These are phyloP conservation scores for Hucho hucho DNA, from an alignment of 2,113 vertebrate species.

Conservation along the genomic window DNA sequence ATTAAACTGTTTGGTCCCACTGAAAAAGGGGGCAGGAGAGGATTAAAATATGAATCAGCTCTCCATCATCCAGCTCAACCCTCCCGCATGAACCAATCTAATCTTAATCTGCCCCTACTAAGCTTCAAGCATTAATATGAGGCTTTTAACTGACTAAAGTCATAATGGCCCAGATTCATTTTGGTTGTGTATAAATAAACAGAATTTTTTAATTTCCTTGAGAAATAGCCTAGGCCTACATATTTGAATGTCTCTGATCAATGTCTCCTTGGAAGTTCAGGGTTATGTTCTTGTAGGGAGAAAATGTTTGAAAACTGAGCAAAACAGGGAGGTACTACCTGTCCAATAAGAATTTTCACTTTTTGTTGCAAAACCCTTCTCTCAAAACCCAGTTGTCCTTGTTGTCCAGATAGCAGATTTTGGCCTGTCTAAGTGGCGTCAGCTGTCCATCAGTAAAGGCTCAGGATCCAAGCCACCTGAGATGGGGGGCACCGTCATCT, in stretches of 20 bases:
- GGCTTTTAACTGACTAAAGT: background rate
- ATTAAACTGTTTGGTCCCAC: too few species aligned
- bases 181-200: background rate
- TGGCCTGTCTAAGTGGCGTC: slow-evolving; percentile 96
- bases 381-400: too few species aligned
- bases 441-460: slow-evolving; percentile 88
- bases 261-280: too few species aligned
- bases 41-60: slow-evolving; percentile 8
- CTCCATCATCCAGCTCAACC: background rate
- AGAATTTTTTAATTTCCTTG: too few species aligned
- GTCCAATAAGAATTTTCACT: too few species aligned
- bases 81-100: background rate
- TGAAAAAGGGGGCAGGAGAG: background rate
- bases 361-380: too few species aligned
- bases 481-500: slow-evolving; percentile 94
- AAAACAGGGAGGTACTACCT: too few species aligned
- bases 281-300: too few species aligned
- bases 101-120: background rate
- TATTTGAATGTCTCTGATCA: background rate
- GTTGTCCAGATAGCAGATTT: slow-evolving; percentile 92
- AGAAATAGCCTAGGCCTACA: background rate
- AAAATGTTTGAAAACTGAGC: too few species aligned
- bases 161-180: background rate
- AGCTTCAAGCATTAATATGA: background rate
- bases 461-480: slow-evolving; percentile 85